Percentiles rank a stretch among this genome's conserved stretches.
Conservation (phyloP, 2,888 invertebrate species). For the Philhelius pedissequus region DNA sequence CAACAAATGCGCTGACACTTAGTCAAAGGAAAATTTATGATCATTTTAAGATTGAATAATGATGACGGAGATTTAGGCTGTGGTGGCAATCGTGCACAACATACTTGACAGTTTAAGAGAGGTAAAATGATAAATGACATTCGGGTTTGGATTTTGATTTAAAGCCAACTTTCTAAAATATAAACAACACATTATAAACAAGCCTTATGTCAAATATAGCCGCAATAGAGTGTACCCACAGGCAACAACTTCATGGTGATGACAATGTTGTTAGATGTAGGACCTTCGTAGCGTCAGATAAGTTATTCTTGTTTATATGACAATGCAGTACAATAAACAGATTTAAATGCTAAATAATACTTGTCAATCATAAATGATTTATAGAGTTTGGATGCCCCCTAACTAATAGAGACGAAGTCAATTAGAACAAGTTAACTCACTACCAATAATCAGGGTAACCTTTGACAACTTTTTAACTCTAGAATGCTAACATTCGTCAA, state of each 20-base stretch:
- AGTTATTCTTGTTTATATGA: neutral
- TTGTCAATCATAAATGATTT: neutral
- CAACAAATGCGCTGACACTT: slow-evolving; percentile 35
- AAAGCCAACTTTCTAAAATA: slow-evolving; percentile 62
- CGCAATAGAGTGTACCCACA: neutral
- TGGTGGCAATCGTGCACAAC: slow-evolving; percentile 56
- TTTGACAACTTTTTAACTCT: too few relatives aligned
- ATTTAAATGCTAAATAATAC: neutral
- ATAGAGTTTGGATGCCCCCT: neutral
- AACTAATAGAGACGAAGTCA: neutral
- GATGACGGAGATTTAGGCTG: slow-evolving; percentile 62
- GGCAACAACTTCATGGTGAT: neutral
- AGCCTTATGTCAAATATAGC: slow-evolving; percentile 46
- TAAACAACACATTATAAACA: neutral
- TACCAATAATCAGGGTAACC: too few relatives aligned
- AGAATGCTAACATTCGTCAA: too few relatives aligned
- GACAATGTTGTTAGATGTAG: neutral
- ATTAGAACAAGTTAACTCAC: neutral
- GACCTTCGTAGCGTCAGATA: neutral
- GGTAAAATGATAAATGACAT: slow-evolving; percentile 59
- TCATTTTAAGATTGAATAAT: slow-evolving; percentile 60
- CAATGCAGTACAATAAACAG: neutral
- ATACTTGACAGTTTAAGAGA: slow-evolving; percentile 58
- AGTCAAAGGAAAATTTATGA: slow-evolving; percentile 64
- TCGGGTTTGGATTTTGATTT: slow-evolving; percentile 39